A percentile compares a stretch with the other conserved stretches of the same genome.
phyloP scores from a whole-genome alignment of 2,888 invertebrate species.

The Dromius quadrimaculatus region DNA sequence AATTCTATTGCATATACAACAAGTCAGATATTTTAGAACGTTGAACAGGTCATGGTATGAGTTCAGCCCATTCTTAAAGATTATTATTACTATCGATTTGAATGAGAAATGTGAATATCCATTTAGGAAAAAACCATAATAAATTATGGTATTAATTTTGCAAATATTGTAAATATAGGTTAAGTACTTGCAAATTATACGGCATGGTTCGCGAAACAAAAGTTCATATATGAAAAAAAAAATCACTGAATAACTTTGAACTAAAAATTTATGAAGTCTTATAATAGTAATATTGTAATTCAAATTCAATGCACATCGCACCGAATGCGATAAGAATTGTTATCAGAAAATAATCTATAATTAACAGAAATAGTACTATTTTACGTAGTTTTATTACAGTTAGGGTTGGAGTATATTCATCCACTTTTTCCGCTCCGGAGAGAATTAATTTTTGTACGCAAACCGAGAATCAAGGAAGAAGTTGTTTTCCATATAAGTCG shows the following conservation, averaged over 20 bases:
- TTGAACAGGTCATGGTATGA: constrained; percentile 24
- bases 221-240: background rate
- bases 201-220: background rate
- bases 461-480: too few species aligned
- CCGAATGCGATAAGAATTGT: too few species aligned
- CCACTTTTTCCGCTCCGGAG: too few species aligned
- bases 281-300: background rate
- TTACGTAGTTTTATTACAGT: too few species aligned
- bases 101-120: too few species aligned
- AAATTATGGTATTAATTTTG: background rate
- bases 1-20: constrained; percentile 12
- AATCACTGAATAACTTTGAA: background rate
- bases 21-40: constrained; percentile 21
- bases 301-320: too few species aligned
- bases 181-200: constrained; percentile 6
- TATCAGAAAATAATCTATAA: too few species aligned
- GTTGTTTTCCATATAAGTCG: too few species aligned
- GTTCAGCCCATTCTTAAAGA: background rate
- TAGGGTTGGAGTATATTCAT: too few species aligned
- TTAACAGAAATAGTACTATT: too few species aligned
- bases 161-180: constrained; percentile 1
- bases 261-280: background rate
- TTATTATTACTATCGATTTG: constrained; percentile 3
- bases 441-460: too few species aligned
- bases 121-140: constrained; percentile 6